A percentile compares a stretch with the other conserved stretches of the same genome.
These are phyloP conservation scores for Heliothis virescens DNA, from an alignment of 1,140 invertebrate genomes.

Conservation along the genomic window DNA sequence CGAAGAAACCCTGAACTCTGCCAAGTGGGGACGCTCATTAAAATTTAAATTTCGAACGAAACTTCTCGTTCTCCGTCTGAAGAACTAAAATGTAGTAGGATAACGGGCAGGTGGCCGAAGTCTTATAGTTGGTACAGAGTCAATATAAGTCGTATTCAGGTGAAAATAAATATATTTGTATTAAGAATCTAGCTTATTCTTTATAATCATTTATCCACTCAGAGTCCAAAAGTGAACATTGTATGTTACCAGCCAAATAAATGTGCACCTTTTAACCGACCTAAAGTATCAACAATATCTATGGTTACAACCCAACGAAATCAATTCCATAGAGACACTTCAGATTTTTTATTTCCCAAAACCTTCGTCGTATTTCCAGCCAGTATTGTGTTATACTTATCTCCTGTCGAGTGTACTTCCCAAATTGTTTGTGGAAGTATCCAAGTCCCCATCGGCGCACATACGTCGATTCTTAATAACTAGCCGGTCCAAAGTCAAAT, in stretches of 20 bases:
- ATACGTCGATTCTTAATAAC: no score
- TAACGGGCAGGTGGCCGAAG: constrained; percentile 6
- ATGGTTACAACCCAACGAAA: no score
- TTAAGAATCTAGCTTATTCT: no score
- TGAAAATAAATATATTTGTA: no score
- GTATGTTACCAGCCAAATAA: no score
- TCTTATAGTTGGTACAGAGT: background rate
- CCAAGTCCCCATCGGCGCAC: constrained; percentile 18
- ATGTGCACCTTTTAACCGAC: no score
- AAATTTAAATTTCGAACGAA: constrained; percentile 40
- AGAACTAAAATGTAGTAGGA: constrained; percentile 21
- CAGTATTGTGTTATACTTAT: background rate
- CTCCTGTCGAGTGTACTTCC: background rate
- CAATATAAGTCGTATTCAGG: no score
- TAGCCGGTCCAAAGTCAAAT: no score
- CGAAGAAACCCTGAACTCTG: constrained; percentile 2
- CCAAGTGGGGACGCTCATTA: constrained; percentile 6
- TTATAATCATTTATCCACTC: no score
- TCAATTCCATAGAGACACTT: no score
- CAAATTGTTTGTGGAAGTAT: constrained; percentile 17
- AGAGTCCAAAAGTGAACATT: no score
- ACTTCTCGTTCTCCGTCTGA: constrained; percentile 16
- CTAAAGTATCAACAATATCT: no score
- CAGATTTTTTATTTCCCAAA: background rate
- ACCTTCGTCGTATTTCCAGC: background rate